Conservation (phyloP, 2,113 vertebrate species). For the Boulengeromyrus knoepffleri region DNA sequence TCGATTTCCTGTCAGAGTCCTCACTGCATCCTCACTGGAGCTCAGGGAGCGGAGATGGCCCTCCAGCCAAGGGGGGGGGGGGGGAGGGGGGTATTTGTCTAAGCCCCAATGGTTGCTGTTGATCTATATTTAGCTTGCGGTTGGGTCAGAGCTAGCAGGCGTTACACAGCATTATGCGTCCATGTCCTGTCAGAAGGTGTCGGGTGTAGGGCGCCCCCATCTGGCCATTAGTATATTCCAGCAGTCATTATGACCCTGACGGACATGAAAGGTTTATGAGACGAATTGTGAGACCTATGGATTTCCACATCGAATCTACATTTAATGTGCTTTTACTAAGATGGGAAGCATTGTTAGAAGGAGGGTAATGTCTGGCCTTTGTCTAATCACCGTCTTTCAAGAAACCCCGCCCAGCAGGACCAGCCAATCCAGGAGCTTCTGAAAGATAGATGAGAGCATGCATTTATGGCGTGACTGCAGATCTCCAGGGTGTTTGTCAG, state of each 20-base stretch:
- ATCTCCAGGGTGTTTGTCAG: background rate
- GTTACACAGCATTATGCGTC: background rate
- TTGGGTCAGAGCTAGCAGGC: too few relatives aligned
- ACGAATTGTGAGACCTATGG: background rate
- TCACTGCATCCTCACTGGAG: slow-evolving; percentile 26
- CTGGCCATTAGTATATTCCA: background rate
- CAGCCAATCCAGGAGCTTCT: background rate
- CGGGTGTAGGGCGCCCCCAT: background rate
- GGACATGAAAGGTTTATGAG: background rate
- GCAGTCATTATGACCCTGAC: background rate
- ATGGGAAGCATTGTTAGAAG: slow-evolving; percentile 19
- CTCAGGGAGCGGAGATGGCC: background rate
- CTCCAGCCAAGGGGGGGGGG: too few relatives aligned
- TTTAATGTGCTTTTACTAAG: slow-evolving; percentile 5
- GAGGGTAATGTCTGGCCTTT: slow-evolving; percentile 23
- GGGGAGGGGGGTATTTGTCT: background rate
- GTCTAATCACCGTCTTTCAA: background rate
- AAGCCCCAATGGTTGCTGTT: background rate
- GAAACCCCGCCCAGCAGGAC: background rate
- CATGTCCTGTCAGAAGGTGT: too few relatives aligned
- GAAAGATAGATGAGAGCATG: slow-evolving; percentile 24
- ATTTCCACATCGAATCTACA: background rate
- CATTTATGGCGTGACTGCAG: slow-evolving; percentile 9
- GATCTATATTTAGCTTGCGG: background rate
- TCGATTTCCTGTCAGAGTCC: slow-evolving; percentile 51